Conservation (phyloP, 53 echinoderm and acorn worm species). For the Pentamera pediparva region DNA sequence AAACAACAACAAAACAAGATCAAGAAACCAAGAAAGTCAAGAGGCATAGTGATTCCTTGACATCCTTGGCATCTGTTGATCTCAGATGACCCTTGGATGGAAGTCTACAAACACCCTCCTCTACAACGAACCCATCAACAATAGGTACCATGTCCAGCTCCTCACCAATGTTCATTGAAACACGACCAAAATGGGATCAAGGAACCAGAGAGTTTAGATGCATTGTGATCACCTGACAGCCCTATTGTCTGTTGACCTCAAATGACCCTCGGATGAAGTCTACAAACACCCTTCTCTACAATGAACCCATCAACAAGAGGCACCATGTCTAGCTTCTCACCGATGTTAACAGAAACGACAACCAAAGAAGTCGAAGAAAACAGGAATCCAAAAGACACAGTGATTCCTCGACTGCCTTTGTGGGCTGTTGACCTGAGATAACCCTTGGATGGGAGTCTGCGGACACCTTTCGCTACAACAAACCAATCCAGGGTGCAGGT, state of each 20-base stretch:
- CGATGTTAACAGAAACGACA: slow-evolving; percentile 89
- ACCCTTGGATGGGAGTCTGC: slow-evolving; percentile 79
- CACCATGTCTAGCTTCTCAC: slow-evolving; percentile 88
- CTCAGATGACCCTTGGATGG: slow-evolving; percentile 92
- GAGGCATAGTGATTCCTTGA: too few relatives aligned
- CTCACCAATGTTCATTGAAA: slow-evolving; percentile 93
- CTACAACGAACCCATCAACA: slow-evolving; percentile 96
- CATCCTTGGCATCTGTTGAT: slow-evolving; percentile 72
- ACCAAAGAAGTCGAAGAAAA: too few relatives aligned
- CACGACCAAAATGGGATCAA: too few relatives aligned
- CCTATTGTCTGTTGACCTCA: too few relatives aligned
- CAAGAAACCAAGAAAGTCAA: not conserved
- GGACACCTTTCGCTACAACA: slow-evolving; percentile 83
- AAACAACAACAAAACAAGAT: not conserved
- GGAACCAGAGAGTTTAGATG: too few relatives aligned
- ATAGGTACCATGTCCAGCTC: slow-evolving; percentile 87
- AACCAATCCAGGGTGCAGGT: slow-evolving; percentile 95
- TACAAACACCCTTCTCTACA: slow-evolving; percentile 89
- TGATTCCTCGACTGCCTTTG: too few relatives aligned
- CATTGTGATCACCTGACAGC: too few relatives aligned
- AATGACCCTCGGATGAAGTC: slow-evolving; percentile 83
- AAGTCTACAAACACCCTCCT: slow-evolving; percentile 93
- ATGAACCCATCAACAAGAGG: slow-evolving; percentile 99
- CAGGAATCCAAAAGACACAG: too few relatives aligned
- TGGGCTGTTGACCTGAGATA: too few relatives aligned